A percentile compares a stretch with the other conserved stretches of the same genome.
Evolutionary conservation across 2,113 vertebrate species (phyloP).

Genomic region (Eidolon helvum): DNA sequence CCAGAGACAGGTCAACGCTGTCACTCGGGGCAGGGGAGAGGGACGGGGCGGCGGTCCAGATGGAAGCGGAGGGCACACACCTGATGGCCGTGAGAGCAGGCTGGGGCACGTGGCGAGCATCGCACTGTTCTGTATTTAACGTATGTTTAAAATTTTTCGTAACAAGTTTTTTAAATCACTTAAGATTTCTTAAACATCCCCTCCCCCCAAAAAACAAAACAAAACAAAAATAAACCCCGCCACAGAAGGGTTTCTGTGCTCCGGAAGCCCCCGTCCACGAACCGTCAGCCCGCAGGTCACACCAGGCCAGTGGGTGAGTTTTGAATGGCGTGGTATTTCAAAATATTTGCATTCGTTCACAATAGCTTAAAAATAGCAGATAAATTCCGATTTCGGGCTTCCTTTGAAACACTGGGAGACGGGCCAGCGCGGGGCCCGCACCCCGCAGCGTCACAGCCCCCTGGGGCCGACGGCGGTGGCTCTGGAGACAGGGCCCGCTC

Average conservation of each 20-base stretch:
- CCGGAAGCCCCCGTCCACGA: background rate
- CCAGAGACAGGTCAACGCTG: background rate
- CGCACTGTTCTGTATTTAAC: background rate
- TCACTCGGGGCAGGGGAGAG: too few relatives aligned
- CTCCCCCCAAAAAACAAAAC: background rate
- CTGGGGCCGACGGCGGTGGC: background rate
- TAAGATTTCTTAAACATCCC: background rate
- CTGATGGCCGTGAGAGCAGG: rapidly evolving
- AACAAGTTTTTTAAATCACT: background rate
- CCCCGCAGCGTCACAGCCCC: background rate
- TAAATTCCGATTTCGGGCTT: background rate
- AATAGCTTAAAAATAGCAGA: background rate
- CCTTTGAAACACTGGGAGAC: background rate
- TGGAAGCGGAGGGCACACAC: rapidly evolving
- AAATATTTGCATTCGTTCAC: background rate
- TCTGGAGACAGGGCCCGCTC: rapidly evolving
- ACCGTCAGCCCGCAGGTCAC: background rate
- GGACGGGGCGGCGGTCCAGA: rapidly evolving
- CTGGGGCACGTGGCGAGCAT: rapidly evolving
- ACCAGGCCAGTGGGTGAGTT: background rate
- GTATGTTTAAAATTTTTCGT: too few relatives aligned
- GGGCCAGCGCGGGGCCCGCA: background rate
- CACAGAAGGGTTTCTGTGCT: background rate
- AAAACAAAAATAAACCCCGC: too few relatives aligned
- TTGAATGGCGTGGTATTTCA: background rate